These are phyloP conservation scores for Actinernus sp. DNA, from an alignment of 92 coral and sea anemone genomes.

Conservation along the genomic window DNA sequence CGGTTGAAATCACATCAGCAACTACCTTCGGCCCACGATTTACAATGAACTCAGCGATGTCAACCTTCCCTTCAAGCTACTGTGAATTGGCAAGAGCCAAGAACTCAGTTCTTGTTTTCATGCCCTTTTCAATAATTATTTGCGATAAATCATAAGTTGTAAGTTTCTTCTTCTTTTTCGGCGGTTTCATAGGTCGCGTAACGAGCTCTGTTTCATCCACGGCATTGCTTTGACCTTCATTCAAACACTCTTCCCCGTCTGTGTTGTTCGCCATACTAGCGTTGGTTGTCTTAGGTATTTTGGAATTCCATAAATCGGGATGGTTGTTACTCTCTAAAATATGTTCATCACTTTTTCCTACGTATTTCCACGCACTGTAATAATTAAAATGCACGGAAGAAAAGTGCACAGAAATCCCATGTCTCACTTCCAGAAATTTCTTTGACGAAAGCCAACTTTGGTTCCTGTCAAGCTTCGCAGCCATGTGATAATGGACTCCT, in stretches of 20 bases:
- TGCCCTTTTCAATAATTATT: constrained; percentile 34
- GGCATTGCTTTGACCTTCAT: not conserved
- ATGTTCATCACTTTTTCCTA: constrained; percentile 22
- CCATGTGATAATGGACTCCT: constrained; percentile 37
- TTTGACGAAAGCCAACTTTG: constrained; percentile 35
- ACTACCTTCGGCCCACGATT: constrained; percentile 47
- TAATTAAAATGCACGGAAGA: constrained; percentile 41
- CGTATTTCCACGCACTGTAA: constrained; percentile 52
- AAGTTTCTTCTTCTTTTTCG: constrained; percentile 8
- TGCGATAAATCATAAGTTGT: constrained; percentile 42
- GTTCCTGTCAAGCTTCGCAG: constrained; percentile 27
- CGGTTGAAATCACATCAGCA: constrained; percentile 30
- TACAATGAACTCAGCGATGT: constrained; percentile 65
- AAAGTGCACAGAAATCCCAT: constrained; percentile 49
- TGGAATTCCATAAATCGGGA: constrained; percentile 36
- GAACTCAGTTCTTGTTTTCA: constrained; percentile 38
- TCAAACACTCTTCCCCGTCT: not conserved
- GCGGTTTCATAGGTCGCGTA: not conserved
- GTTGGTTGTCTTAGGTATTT: constrained; percentile 22
- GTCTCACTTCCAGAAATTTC: constrained; percentile 7
- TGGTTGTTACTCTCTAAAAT: constrained; percentile 28
- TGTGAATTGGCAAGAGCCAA: constrained; percentile 59
- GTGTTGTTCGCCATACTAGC: not conserved
- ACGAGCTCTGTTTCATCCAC: not conserved
- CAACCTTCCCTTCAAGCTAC: constrained; percentile 51